Conservation (phyloP, 2,797 vertebrate species). For the Acanthopagrus latus region DNA sequence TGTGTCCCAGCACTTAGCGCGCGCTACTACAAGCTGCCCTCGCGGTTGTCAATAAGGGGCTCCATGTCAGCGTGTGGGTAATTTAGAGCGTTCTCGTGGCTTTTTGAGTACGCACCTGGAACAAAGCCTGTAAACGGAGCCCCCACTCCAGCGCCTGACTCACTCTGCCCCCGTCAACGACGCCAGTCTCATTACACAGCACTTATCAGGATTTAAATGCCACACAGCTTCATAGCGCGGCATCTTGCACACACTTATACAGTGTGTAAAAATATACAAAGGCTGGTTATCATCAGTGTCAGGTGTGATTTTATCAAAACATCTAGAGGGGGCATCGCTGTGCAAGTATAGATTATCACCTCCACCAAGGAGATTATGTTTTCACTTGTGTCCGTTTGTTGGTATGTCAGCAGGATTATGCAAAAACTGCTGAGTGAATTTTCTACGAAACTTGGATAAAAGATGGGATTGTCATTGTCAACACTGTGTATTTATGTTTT, state of each 20-base stretch:
- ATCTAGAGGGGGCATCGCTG: neutral
- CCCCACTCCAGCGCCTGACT: constrained; percentile 62
- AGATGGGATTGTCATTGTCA: too few species aligned
- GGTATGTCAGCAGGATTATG: too few species aligned
- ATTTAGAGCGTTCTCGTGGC: constrained; percentile 48
- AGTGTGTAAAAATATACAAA: constrained; percentile 8
- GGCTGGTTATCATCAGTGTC: neutral
- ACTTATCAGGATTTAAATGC: constrained; percentile 65
- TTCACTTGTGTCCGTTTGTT: too few species aligned
- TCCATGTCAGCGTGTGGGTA: constrained; percentile 59
- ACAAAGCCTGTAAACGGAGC: constrained; percentile 70
- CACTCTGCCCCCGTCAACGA: constrained; percentile 47
- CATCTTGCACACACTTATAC: constrained; percentile 13
- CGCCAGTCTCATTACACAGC: constrained; percentile 54
- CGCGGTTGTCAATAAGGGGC: constrained; percentile 45
- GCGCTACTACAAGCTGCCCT: constrained; percentile 48
- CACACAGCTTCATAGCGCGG: constrained; percentile 27
- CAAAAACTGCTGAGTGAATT: too few species aligned
- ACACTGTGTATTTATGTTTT: too few species aligned
- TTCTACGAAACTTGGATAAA: too few species aligned
- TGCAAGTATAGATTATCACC: neutral
- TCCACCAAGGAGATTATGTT: too few species aligned
- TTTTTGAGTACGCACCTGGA: constrained; percentile 67
- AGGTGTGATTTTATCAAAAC: constrained; percentile 13
- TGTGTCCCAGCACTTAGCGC: constrained; percentile 45